Evolutionary conservation across 1,140 invertebrate genomes (phyloP).

Genomic region (Paraescarpia echinospica): DNA sequence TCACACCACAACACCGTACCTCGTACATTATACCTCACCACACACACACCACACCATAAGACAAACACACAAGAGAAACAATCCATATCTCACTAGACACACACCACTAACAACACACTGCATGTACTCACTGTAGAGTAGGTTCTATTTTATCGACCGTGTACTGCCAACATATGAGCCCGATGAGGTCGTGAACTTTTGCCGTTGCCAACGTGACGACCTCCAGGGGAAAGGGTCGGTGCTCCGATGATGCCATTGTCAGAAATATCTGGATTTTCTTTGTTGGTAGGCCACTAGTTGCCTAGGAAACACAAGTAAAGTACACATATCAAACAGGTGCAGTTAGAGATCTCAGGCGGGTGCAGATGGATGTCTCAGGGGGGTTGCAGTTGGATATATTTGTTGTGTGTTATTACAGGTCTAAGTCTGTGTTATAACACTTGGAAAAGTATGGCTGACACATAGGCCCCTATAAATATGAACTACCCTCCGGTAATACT

Average conservation of each 20-base stretch:
- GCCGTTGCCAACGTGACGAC: slow-evolving; percentile 77
- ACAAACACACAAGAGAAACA: neutral
- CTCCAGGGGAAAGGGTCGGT: slow-evolving; percentile 80
- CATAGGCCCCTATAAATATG: too few relatives aligned
- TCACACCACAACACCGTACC: neutral
- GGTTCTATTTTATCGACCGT: slow-evolving; percentile 61
- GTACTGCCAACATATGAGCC: slow-evolving; percentile 79
- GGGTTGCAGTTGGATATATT: too few relatives aligned
- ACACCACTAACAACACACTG: neutral
- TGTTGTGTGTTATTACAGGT: too few relatives aligned
- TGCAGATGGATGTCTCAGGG: too few relatives aligned
- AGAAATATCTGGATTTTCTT: slow-evolving; percentile 78
- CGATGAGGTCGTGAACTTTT: slow-evolving; percentile 90
- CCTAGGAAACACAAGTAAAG: slow-evolving; percentile 50
- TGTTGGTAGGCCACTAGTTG: slow-evolving; percentile 73
- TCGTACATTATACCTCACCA: too few relatives aligned
- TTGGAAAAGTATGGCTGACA: too few relatives aligned
- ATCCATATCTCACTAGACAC: neutral
- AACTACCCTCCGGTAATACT: too few relatives aligned
- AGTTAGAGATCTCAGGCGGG: too few relatives aligned
- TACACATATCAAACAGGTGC: slow-evolving; percentile 23
- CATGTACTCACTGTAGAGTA: slow-evolving; percentile 52
- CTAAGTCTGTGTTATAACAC: too few relatives aligned
- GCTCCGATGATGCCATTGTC: slow-evolving; percentile 77
- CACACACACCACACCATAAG: neutral